A percentile compares a stretch with the other conserved stretches of the same genome.
Conservation (phyloP, 2,797 vertebrate species). For the Mus spretus region DNA sequence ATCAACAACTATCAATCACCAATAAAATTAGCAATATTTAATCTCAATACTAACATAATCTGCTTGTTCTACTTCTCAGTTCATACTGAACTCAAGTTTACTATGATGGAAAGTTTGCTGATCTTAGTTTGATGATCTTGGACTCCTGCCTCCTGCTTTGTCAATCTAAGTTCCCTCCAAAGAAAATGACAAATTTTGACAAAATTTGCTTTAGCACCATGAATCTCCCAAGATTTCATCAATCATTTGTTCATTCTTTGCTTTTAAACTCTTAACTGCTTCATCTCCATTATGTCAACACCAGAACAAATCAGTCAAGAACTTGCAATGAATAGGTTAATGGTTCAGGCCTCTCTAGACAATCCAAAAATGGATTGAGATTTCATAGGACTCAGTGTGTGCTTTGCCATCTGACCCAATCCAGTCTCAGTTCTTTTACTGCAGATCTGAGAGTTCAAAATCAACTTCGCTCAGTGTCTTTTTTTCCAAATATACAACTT, state of each 20-base stretch:
- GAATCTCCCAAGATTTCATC: constrained; percentile 58
- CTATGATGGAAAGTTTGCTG: not conserved
- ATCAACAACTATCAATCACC: not conserved
- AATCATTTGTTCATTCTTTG: constrained; percentile 43
- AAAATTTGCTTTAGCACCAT: constrained; percentile 56
- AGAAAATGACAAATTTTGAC: constrained; percentile 60
- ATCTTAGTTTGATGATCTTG: not conserved
- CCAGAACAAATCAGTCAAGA: constrained; percentile 45
- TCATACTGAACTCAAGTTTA: not conserved
- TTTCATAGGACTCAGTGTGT: constrained; percentile 13
- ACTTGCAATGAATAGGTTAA: constrained; percentile 40
- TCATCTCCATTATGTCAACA: constrained; percentile 66
- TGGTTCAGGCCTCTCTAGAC: not conserved
- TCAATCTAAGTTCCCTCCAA: constrained; percentile 26
- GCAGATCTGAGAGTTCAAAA: not conserved
- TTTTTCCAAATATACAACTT: constrained; percentile 9
- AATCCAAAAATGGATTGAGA: constrained; percentile 33
- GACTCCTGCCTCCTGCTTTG: constrained; percentile 14
- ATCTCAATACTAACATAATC: not conserved
- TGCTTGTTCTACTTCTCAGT: not conserved
- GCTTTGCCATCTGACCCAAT: constrained; percentile 26
- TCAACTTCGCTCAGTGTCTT: not conserved
- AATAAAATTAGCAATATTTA: not conserved
- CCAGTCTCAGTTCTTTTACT: constrained; percentile 32
- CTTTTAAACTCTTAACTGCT: constrained; percentile 61